Evolutionary conservation across 1,140 invertebrate species (phyloP).

Genomic region (Drosophila tani): DNA sequence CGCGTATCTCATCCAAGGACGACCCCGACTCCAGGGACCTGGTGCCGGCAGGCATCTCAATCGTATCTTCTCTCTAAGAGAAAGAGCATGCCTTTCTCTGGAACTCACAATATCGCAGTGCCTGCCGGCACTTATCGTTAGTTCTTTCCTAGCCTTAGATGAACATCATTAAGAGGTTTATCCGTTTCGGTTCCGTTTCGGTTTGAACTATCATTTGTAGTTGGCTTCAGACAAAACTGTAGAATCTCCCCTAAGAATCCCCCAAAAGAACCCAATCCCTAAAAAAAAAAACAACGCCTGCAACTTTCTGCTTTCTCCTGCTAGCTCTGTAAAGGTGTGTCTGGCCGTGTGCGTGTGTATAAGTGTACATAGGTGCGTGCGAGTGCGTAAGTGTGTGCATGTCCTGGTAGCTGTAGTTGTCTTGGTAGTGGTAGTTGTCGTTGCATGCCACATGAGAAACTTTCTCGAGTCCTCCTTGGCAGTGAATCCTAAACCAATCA

Average conservation of each 20-base stretch:
- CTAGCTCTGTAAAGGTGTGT: slow-evolving; percentile 12
- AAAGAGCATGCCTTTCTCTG: slow-evolving; percentile 2
- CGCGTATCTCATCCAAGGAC: slow-evolving; percentile 27
- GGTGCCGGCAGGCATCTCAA: neutral
- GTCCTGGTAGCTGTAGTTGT: slow-evolving; percentile 7
- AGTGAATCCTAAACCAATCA: neutral
- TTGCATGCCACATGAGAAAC: slow-evolving; percentile 46
- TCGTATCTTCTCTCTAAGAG: neutral
- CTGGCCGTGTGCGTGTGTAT: slow-evolving; percentile 15
- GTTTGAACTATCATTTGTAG: slow-evolving; percentile 48
- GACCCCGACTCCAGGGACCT: slow-evolving; percentile 21
- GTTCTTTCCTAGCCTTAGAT: slow-evolving; percentile 34
- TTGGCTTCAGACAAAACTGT: slow-evolving; percentile 40
- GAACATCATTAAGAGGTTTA: slow-evolving; percentile 42
- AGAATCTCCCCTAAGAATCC: neutral
- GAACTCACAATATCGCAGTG: neutral
- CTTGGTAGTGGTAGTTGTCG: neutral
- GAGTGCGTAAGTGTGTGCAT: slow-evolving; percentile 30
- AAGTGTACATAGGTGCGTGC: slow-evolving; percentile 16
- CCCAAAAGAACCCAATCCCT: neutral
- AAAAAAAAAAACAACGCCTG: neutral
- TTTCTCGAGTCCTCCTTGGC: slow-evolving; percentile 1
- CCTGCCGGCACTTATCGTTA: slow-evolving; percentile 18
- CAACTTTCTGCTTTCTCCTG: slow-evolving; percentile 14
- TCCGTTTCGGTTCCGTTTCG: slow-evolving; percentile 35